Conservation (phyloP, 2,113 vertebrate species). For the Anarrhichthys ocellatus region DNA sequence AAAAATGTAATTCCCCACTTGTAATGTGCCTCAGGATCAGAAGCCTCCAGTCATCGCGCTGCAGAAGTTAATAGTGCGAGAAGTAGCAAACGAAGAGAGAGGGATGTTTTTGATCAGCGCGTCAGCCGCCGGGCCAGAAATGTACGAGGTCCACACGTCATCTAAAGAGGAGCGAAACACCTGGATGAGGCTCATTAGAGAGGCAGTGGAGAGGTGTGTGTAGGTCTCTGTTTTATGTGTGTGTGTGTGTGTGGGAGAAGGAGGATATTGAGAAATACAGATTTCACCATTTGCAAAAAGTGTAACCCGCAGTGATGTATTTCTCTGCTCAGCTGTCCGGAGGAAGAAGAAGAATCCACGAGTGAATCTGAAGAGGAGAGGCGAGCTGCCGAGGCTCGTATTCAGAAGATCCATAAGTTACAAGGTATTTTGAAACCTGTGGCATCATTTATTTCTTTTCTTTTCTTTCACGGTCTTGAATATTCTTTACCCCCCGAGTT, state of each 20-base stretch:
- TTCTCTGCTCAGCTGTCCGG: conserved; percentile 87
- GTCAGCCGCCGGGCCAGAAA: conserved; percentile 93
- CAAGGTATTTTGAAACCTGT: conserved; percentile 83
- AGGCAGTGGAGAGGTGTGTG: conserved; percentile 92
- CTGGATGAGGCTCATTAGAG: conserved; percentile 95
- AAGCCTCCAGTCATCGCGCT: conserved; percentile 95
- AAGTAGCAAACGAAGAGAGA: conserved; percentile 95
- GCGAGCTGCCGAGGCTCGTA: conserved; percentile 87
- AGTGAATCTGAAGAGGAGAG: conserved; percentile 93
- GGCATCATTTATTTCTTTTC: neutral
- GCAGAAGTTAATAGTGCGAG: conserved; percentile 95
- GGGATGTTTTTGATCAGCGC: conserved; percentile 98
- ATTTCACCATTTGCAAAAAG: neutral
- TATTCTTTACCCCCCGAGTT: neutral
- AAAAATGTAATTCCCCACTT: neutral
- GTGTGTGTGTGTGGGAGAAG: neutral
- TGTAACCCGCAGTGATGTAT: neutral
- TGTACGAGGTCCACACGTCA: conserved; percentile 94
- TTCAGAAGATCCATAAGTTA: conserved; percentile 89
- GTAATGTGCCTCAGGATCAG: conserved; percentile 86
- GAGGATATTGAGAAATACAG: neutral
- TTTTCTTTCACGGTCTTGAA: too few species aligned
- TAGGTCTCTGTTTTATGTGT: neutral
- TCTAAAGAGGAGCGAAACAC: conserved; percentile 93
- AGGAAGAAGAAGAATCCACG: conserved; percentile 88